phyloP scores from a whole-genome alignment of 1,140 invertebrate genomes.

The Yoshiicerus persimilis region DNA sequence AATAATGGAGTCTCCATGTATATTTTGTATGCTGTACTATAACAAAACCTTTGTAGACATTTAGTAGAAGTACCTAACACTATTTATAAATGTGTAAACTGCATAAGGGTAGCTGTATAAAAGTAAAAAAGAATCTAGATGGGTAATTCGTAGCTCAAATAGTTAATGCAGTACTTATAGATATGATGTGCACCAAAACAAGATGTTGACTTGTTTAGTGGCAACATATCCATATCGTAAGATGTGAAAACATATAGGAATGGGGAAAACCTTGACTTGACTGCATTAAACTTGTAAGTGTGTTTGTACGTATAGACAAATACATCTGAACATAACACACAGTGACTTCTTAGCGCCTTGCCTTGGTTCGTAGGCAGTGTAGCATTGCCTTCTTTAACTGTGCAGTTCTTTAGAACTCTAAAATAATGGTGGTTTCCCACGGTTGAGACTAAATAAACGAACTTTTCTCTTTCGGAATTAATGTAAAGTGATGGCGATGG shows the following conservation, averaged over 20 bases:
- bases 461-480: conserved; percentile 22
- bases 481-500: conserved; percentile 21
- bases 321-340: background rate
- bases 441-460: conserved; percentile 20
- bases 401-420: background rate
- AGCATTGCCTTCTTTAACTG: background rate
- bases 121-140: background rate
- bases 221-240: background rate
- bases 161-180: background rate
- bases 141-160: background rate
- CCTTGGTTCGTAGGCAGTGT: background rate
- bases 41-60: background rate
- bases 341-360: background rate
- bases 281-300: background rate
- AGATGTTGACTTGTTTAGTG: background rate
- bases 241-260: background rate
- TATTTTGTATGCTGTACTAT: background rate
- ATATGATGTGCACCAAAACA: background rate
- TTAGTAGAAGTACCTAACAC: background rate
- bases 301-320: background rate
- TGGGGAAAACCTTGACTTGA: background rate
- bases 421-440: conserved; percentile 14
- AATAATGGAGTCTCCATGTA: too few relatives aligned
- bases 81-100: background rate
- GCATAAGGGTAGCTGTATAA: too few relatives aligned